phyloP scores from a whole-genome alignment of 2,888 invertebrate genomes.

The Salticus scenicus region DNA sequence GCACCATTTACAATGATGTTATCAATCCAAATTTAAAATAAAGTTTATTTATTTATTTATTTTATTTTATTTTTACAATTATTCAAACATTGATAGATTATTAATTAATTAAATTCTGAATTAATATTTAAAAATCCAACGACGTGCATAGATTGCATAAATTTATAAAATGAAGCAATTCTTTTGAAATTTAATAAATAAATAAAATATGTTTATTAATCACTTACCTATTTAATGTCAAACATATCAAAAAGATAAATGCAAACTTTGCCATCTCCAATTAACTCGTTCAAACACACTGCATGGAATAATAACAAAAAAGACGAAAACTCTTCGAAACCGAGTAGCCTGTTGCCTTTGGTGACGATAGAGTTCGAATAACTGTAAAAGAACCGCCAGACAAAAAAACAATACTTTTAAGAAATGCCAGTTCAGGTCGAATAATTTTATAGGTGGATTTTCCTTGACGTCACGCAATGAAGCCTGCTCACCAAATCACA shows the following conservation, averaged over 20 bases:
- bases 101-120: too few relatives aligned
- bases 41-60: too few relatives aligned
- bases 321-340: background rate
- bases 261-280: conserved; percentile 7
- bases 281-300: too few relatives aligned
- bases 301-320: background rate
- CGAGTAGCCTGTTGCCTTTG: background rate
- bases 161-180: too few relatives aligned
- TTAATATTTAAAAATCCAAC: background rate
- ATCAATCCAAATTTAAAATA: too few relatives aligned
- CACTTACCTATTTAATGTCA: background rate
- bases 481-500: background rate
- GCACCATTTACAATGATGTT: too few relatives aligned
- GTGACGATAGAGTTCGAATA: conserved; percentile 2
- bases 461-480: conserved; percentile 46
- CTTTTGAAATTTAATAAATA: too few relatives aligned
- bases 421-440: conserved; percentile 55
- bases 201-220: too few relatives aligned
- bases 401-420: conserved; percentile 53
- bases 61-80: too few relatives aligned
- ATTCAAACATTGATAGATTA: too few relatives aligned
- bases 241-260: background rate
- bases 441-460: conserved; percentile 63
- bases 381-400: conserved; percentile 16
- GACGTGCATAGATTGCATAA: too few relatives aligned